phyloP scores from a whole-genome alignment of 2,888 invertebrate species.

The Eupithecia subfuscata region DNA sequence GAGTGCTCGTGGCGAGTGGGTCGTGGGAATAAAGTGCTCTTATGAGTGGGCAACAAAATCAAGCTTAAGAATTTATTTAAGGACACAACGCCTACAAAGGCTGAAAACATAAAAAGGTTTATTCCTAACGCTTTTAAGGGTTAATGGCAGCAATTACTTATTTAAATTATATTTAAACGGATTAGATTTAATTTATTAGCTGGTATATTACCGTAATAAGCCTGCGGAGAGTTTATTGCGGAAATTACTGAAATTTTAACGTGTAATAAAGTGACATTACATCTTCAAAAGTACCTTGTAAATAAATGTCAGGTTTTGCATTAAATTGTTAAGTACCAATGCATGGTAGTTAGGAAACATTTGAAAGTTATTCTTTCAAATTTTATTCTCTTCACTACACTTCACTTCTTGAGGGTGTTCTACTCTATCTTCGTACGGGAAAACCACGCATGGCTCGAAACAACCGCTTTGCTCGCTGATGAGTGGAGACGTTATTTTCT shows the following conservation, averaged over 20 bases:
- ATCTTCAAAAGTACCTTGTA: neutral
- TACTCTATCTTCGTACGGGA: neutral
- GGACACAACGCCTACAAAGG: slow-evolving; percentile 26
- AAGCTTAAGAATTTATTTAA: slow-evolving; percentile 46
- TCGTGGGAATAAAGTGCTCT: neutral
- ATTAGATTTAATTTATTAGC: slow-evolving; percentile 47
- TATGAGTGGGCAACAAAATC: slow-evolving; percentile 15
- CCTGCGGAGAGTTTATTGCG: slow-evolving; percentile 41
- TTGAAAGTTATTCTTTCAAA: neutral
- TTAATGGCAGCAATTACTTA: slow-evolving; percentile 61
- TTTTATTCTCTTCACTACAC: neutral
- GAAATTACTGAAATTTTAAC: slow-evolving; percentile 23
- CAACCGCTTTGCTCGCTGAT: too few species aligned
- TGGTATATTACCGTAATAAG: slow-evolving; percentile 43
- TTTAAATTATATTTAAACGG: slow-evolving; percentile 54
- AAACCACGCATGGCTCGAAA: neutral
- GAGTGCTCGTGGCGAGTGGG: neutral
- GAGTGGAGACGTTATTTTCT: neutral
- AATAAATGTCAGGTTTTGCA: slow-evolving; percentile 2
- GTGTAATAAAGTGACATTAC: slow-evolving; percentile 9
- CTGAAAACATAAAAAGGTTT: slow-evolving; percentile 54
- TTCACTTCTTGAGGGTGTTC: neutral
- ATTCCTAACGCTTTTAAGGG: slow-evolving; percentile 59
- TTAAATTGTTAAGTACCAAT: neutral
- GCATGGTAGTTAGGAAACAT: neutral